phyloP scores from a whole-genome alignment of 1,140 invertebrate genomes.

The Spodoptera litura region DNA sequence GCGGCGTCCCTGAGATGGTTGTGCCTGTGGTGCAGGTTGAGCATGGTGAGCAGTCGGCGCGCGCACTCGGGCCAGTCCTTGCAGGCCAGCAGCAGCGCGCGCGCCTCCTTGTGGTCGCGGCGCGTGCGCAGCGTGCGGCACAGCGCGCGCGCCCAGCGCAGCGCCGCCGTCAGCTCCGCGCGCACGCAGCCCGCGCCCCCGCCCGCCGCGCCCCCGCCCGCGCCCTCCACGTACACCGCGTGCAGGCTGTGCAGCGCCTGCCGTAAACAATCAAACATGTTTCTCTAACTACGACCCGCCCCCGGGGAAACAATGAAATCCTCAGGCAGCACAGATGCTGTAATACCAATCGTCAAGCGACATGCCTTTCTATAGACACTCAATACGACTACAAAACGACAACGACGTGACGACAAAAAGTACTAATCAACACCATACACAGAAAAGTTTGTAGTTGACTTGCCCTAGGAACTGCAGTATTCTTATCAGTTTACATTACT shows the following conservation, averaged over 20 bases:
- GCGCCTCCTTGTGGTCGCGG: constrained; percentile 89
- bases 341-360: too few relatives aligned
- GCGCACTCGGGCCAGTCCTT: constrained; percentile 95
- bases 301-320: too few relatives aligned
- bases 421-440: too few relatives aligned
- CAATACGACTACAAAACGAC: too few relatives aligned
- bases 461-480: too few relatives aligned
- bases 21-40: constrained; percentile 96
- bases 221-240: constrained; percentile 97
- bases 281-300: too few relatives aligned
- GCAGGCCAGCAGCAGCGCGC: constrained; percentile 88
- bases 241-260: constrained; percentile 95
- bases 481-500: too few relatives aligned
- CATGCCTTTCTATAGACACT: too few relatives aligned
- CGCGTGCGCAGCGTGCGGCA: constrained; percentile 90
- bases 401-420: too few relatives aligned
- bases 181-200: constrained; percentile 91
- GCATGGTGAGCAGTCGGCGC: constrained; percentile 93
- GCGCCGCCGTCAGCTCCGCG: constrained; percentile 92
- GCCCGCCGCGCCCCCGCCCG: constrained; percentile 93
- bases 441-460: too few relatives aligned
- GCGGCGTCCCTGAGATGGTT: constrained; percentile 92
- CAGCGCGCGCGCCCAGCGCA: constrained; percentile 91
- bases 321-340: too few relatives aligned
- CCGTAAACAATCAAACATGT: too few relatives aligned